Base-by-base conservation (phyloP, 2,113 vertebrate species). In the Heterochromis multidens region DNA sequence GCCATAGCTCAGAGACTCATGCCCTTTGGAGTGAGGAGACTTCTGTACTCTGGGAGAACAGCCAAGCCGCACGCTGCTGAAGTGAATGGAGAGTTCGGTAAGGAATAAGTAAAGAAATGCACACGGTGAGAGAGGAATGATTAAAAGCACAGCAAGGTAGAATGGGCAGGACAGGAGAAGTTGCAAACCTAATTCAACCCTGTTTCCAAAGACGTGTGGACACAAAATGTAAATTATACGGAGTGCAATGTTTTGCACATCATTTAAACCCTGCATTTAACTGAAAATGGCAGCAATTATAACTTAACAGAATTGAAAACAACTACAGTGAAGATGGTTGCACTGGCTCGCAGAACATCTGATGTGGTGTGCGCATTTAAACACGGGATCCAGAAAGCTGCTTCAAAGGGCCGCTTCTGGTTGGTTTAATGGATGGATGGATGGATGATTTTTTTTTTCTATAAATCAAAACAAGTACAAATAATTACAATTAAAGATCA, bases 81-180 rank as follows among this genome's bases (percentile, higher is more conserved):
- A 82, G 93, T 97, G 56, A 95, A 96, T 0, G 97, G 95, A 79
- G 95, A 97, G 86, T 96, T 95, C 81, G 96, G 97, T 97, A 89
- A 96, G 96, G 61, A 40, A n/a, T 82, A 49, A 65, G 23, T 2
- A 59, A 6, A 58, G 13, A 59, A 25, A 25, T 1, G 3, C 14
- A 8, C 8, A 31, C 1, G 33, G 13, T 19, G 6, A 17, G 35
- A 9, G 11, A 35, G 2, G 14, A 17, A 12, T 3, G 19, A 77
- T 27, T 16, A 25, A 56, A 43, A 35, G 16, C 23, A 43, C 3
- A 29, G n/a, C 16, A n/a, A 56, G 25, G 35, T 5, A 31, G 31
- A 58, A 37, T 70, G 8, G 12, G 16, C n/a, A 25, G 8, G 27
- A 17, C 29, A 52, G 19, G 25, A 61, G 31, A 77, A 37, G 43